A percentile compares a stretch with the other conserved stretches of the same genome.
Conservation (phyloP, 2,797 vertebrate genomes). For the Scleropages formosus region DNA sequence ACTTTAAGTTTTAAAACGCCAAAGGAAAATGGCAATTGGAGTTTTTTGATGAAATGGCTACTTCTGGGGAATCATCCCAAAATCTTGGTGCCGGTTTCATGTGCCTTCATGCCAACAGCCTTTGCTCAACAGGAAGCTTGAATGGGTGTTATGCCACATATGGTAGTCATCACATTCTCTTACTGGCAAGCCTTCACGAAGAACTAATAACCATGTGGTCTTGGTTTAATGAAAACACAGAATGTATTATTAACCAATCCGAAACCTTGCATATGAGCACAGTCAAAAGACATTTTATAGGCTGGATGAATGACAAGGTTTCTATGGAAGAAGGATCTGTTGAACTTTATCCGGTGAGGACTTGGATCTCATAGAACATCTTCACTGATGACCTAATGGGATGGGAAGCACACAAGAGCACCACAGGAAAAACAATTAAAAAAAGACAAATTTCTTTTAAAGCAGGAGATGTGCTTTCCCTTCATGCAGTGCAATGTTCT, state of each 20-base stretch:
- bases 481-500: no score
- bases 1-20: conserved; percentile 24
- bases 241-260: conserved; percentile 64
- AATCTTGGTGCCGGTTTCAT: conserved; percentile 1
- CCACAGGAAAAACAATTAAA: background rate
- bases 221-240: conserved; percentile 69
- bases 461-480: no score
- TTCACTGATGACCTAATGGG: conserved; percentile 43
- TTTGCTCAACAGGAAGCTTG: conserved; percentile 37
- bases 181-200: conserved; percentile 55
- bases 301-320: conserved; percentile 42
- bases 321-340: conserved; percentile 42
- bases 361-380: conserved; percentile 35
- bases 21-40: conserved; percentile 37
- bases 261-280: conserved; percentile 48
- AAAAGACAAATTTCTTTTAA: no score
- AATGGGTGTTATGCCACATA: conserved; percentile 60
- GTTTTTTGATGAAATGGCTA: conserved; percentile 36
- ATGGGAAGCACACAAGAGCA: background rate
- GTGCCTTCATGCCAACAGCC: conserved; percentile 37
- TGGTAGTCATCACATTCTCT: conserved; percentile 66
- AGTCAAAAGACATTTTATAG: conserved; percentile 54
- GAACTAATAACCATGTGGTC: conserved; percentile 68
- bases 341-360: conserved; percentile 43
- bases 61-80: conserved; percentile 44